phyloP scores from a whole-genome alignment of 2,797 vertebrate species.

The Spea hammondii region DNA sequence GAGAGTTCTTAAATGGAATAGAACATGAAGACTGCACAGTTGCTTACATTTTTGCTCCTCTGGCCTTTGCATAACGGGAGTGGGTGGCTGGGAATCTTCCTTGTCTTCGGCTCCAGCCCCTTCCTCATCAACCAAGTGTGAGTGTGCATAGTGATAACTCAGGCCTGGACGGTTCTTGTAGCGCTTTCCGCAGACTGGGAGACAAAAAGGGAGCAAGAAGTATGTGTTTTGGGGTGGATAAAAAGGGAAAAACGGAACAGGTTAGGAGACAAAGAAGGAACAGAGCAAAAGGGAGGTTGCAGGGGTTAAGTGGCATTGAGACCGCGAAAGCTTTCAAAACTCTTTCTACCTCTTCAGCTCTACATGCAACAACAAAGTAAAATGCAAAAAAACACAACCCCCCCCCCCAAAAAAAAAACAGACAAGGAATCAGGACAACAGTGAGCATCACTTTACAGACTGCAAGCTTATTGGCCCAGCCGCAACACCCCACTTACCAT shows the following conservation, averaged over 20 bases:
- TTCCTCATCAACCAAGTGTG: constrained; percentile 93
- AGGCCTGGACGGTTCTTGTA: constrained; percentile 96
- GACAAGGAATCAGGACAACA: not conserved
- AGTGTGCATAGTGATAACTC: constrained; percentile 94
- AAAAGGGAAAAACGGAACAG: not conserved
- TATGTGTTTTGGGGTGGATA: not conserved
- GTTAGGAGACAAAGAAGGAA: not conserved
- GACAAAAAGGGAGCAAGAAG: constrained; percentile 20
- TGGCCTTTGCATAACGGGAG: constrained; percentile 72
- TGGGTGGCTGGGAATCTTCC: constrained; percentile 70
- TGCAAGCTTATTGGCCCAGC: not conserved
- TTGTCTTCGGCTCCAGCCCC: constrained; percentile 87
- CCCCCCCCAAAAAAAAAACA: not conserved
- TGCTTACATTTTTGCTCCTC: constrained; percentile 87
- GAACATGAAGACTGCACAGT: not conserved
- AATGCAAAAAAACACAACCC: constrained; percentile 8
- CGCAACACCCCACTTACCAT: not conserved
- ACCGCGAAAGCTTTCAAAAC: constrained; percentile 45
- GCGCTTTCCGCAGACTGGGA: constrained; percentile 89
- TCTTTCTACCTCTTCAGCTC: not conserved
- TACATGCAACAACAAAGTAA: constrained; percentile 5
- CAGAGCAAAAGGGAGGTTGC: constrained; percentile 36
- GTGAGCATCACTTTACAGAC: not conserved
- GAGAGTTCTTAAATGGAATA: not conserved
- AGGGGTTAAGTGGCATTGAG: constrained; percentile 52